A percentile compares a stretch with the other conserved stretches of the same genome.
Evolutionary conservation across 2,113 vertebrate species (phyloP).

Genomic region (Burhinus bistriatus): DNA sequence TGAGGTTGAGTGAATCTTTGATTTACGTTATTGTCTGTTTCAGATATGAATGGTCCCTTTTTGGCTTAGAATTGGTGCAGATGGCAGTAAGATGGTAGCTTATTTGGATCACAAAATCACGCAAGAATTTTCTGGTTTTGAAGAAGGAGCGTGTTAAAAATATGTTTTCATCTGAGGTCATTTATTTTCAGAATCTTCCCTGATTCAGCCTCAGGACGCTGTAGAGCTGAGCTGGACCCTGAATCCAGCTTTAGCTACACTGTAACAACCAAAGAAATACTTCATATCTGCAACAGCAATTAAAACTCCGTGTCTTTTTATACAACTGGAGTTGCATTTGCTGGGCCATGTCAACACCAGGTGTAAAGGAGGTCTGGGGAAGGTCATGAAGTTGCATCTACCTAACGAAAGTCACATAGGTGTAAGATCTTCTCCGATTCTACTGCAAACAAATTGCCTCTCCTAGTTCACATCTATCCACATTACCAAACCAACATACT

Average conservation of each 20-base stretch:
- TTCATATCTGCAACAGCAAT: neutral
- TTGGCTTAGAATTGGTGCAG: constrained; percentile 37
- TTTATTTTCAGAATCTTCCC: neutral
- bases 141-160: constrained; percentile 5
- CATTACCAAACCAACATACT: neutral
- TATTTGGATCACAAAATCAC: constrained; percentile 8
- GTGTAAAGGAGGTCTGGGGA: neutral
- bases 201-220: neutral
- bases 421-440: neutral
- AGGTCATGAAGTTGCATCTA: neutral
- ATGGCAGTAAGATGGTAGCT: constrained; percentile 28
- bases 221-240: neutral
- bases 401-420: neutral
- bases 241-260: neutral
- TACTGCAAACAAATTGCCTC: neutral
- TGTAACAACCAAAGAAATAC: neutral
- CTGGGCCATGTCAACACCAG: neutral
- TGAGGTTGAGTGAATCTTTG: neutral
- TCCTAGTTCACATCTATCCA: neutral
- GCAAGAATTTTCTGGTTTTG: constrained; percentile 1
- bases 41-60: neutral
- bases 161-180: neutral
- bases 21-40: constrained; percentile 7
- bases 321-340: neutral
- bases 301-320: neutral